A percentile compares a stretch with the other conserved stretches of the same genome.
These are phyloP conservation scores for Atta texana DNA, from an alignment of 1,140 invertebrate genomes.

Conservation along the genomic window DNA sequence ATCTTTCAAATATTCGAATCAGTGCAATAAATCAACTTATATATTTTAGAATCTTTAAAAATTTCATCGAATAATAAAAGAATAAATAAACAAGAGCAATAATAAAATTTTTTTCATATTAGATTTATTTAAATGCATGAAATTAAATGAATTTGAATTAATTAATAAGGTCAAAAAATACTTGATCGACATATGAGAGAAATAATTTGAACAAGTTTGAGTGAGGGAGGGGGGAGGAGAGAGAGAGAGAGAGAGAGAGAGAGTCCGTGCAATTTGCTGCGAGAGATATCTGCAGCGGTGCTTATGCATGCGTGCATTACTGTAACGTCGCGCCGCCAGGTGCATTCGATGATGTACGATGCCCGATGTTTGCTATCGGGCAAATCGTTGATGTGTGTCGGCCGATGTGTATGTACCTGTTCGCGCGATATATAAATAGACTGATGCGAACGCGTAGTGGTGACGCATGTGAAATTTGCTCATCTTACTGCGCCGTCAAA, in stretches of 20 bases:
- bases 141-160: too few relatives aligned
- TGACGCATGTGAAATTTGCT: conserved; percentile 53
- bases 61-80: too few relatives aligned
- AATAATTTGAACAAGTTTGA: too few relatives aligned
- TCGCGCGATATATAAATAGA: conserved; percentile 57
- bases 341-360: conserved; percentile 2
- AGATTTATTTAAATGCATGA: too few relatives aligned
- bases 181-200: too few relatives aligned
- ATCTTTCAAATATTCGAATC: background rate
- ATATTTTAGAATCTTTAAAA: too few relatives aligned
- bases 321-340: background rate
- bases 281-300: background rate
- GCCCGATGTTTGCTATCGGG: conserved; percentile 47
- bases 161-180: too few relatives aligned
- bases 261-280: background rate
- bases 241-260: background rate
- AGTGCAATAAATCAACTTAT: background rate
- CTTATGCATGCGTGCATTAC: background rate
- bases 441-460: conserved; percentile 10
- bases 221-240: too few relatives aligned
- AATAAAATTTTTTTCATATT: too few relatives aligned
- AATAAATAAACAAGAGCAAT: too few relatives aligned
- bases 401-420: conserved; percentile 46
- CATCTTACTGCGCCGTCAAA: conserved; percentile 23
- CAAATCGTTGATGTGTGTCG: conserved; percentile 48